Evolutionary conservation across 1,140 invertebrate genomes (phyloP).

Genomic region (Eumaeus atala): DNA sequence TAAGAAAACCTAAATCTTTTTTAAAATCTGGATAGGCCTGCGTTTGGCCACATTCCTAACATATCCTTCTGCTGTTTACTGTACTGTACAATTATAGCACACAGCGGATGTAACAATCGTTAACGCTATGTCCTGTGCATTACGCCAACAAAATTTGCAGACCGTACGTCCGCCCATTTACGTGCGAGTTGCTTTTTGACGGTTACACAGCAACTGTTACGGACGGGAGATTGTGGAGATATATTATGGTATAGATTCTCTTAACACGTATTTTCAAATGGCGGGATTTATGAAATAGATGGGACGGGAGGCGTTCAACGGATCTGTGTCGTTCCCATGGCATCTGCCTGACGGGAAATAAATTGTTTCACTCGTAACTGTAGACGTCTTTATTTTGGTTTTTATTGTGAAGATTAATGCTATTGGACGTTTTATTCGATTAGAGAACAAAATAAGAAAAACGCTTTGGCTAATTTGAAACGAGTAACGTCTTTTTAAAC

Average conservation of each 20-base stretch:
- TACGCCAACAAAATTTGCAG: constrained; percentile 12
- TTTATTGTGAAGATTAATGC: background rate
- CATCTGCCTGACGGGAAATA: constrained; percentile 13
- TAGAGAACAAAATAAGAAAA: too few relatives aligned
- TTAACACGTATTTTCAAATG: constrained; percentile 28
- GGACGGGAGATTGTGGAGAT: constrained; percentile 20
- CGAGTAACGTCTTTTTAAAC: too few relatives aligned
- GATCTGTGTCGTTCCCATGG: constrained; percentile 17
- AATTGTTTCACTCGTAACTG: constrained; percentile 4
- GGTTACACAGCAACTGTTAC: constrained; percentile 26
- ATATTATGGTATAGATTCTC: constrained; percentile 23
- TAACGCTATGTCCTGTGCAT: constrained; percentile 15
- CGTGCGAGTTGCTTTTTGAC: constrained; percentile 28
- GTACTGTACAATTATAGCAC: too few relatives aligned
- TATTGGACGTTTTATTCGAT: background rate
- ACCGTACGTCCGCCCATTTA: constrained; percentile 24
- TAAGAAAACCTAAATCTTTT: too few relatives aligned
- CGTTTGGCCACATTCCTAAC: too few relatives aligned
- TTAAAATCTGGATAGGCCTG: too few relatives aligned
- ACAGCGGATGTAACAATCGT: background rate
- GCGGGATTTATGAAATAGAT: constrained; percentile 28
- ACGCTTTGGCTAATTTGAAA: too few relatives aligned
- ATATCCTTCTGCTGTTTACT: too few relatives aligned
- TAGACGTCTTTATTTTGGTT: constrained; percentile 2
- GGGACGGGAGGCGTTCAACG: constrained; percentile 19